Evolutionary conservation across 2,113 vertebrate species (phyloP), one percentile per base, ranked within the genome.

Genomic region (human): DNA sequence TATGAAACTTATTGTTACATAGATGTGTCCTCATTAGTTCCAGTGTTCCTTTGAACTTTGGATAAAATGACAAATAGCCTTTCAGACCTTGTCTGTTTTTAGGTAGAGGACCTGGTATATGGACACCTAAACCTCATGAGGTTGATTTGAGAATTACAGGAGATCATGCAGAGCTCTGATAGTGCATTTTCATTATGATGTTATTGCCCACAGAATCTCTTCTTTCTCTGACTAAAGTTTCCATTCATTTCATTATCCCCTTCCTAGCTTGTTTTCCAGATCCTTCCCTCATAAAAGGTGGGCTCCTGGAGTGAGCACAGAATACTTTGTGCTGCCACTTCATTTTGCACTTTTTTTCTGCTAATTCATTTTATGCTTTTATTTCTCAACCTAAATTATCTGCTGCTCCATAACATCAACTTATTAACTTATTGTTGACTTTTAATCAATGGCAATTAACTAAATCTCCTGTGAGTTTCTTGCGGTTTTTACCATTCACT

Each of bases 31-130:
- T 82, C 27, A 83, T 55, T 78, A 76, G 61, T 90, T 82, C 48
- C 40, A 90, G 38, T 76, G 32, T 82, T 93, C 30, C 57, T 82
- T 87, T 91, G 82, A 95, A 78, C 50, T 93, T 95, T 82, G 52
- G 9, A 64, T 76, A 70, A 95, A 86, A 93, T 87, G 59, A 87
- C 14, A 43, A 40, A 59, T 50, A 32, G 40, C 23, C 45, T 23
- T 10, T 35, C 40, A 7, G 27, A 6, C 13, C 45, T 76, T 73
- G 20, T 82, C 75, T 91, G 9, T 40, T 45, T 40, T 78, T 87
- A 93, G 40, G 38, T 18, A 23, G 40, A 90, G 3, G 9, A 50
- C 27, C 57, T 50, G 40, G 48, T 66, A 10, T 52, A 8, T 45
- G n/a, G 40, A 72, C 14, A 22, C 8, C n/a, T 91, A 45, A 27